Base-by-base conservation (phyloP, 2,888 invertebrate species). In the Megalurothrips usitatus region DNA sequence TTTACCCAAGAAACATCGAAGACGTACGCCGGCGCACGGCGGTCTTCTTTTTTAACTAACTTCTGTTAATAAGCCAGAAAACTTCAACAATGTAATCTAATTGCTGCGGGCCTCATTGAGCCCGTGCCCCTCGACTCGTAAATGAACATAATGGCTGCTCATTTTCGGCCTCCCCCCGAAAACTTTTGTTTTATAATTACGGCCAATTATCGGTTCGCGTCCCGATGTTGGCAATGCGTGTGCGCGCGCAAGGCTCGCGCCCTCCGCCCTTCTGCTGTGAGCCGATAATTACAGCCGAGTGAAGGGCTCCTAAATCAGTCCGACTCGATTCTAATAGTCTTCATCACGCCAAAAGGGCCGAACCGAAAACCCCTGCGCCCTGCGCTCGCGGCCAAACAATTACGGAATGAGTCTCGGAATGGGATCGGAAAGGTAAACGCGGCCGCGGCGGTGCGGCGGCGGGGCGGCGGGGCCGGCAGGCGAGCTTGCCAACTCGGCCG, bases 271-370 rank as follows among this genome's bases (percentile, higher is more conserved):
- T 43, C 6, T 43, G 34, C 34, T 26, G 68, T 26, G 68, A n/a
- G 68, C 11, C 52, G 68, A 23, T 23, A 26, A 75, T 75, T 75
- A 75, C 26, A 75, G 68, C 68, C 68, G 26, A 75, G 68, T 26
- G 19, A 58, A 58, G 58, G 58, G 58, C 58, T 14, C 58, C 58
- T 58, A 58, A 58, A 58, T 58, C 58, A 58, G 58, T 58, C 58
- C 58, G 19, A 58, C 58, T 58, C 58, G 58, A 43, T 58, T 26
- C 68, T 75, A 75, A 75, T 75, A 26, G 68, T 26, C 23, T 26
- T 75, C 68, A 75, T 75, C 68, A 75, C 68, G 68, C 68, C 68
- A 58, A 58, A 58, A 58, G 58, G 58, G 17, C 58, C 58, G 14
- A 52, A 17, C 52, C 52, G 52, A 52, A 12, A 58, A 14, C 19